Conservation (phyloP, 2,888 invertebrate species). For the Syrista parreyssii region DNA sequence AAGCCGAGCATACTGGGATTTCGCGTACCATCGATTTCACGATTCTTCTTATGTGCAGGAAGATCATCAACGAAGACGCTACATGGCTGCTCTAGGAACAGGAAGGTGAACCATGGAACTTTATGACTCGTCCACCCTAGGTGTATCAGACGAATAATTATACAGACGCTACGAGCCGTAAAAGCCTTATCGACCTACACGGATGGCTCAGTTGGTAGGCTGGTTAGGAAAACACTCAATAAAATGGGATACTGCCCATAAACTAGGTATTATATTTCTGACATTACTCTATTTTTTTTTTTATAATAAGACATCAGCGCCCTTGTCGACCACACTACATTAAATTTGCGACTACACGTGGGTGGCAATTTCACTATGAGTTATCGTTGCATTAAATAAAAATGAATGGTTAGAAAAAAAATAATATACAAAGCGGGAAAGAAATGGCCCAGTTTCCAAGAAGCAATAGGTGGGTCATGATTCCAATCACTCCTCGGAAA, state of each 20-base stretch:
- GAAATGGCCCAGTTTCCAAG: not conserved
- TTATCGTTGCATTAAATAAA: not conserved
- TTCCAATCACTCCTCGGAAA: not conserved
- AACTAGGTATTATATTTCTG: slow-evolving; percentile 28
- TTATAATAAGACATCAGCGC: not conserved
- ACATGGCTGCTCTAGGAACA: not conserved
- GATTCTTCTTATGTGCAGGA: not conserved
- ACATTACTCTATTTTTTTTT: not conserved
- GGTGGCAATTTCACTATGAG: not conserved
- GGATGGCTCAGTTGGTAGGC: slow-evolving; percentile 15
- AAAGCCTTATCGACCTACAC: slow-evolving; percentile 31
- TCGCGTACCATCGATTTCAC: not conserved
- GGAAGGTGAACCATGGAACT: not conserved
- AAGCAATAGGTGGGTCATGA: not conserved
- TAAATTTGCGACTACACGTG: not conserved
- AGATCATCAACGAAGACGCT: not conserved
- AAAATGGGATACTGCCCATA: slow-evolving; percentile 34
- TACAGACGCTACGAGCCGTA: slow-evolving; percentile 37
- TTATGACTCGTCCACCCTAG: not conserved
- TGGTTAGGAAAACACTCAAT: slow-evolving; percentile 30
- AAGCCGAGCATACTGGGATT: not conserved
- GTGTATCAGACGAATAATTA: slow-evolving; percentile 35
- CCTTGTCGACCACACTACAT: not conserved
- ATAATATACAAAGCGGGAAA: not conserved
- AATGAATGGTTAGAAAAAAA: not conserved